A percentile compares a stretch with the other conserved stretches of the same genome.
Evolutionary conservation across 2,797 vertebrate genomes (phyloP).

Genomic region (Clarias pachynema): DNA sequence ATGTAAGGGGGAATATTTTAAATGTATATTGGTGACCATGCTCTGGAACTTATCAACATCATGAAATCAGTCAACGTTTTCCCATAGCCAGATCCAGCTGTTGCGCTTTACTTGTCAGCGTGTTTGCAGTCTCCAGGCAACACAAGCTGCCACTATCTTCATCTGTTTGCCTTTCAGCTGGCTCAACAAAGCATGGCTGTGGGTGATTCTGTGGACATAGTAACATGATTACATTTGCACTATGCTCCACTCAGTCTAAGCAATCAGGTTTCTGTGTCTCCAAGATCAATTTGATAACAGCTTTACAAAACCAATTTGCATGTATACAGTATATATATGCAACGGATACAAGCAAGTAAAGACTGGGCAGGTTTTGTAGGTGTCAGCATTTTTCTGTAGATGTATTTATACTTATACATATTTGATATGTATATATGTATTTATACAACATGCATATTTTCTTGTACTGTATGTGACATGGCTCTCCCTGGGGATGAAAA

Average conservation of each 20-base stretch:
- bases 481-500: too few species aligned
- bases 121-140: slow-evolving; percentile 48
- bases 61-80: slow-evolving; percentile 49
- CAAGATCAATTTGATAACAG: slow-evolving; percentile 44
- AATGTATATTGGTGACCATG: neutral
- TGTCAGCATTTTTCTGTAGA: neutral
- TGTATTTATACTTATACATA: neutral
- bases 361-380: neutral
- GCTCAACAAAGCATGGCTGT: slow-evolving; percentile 36
- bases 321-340: slow-evolving; percentile 19
- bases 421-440: too few species aligned
- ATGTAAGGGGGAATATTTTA: slow-evolving; percentile 9
- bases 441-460: too few species aligned
- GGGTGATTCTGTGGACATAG: slow-evolving; percentile 40
- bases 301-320: slow-evolving; percentile 37
- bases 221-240: slow-evolving; percentile 38
- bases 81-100: slow-evolving; percentile 44
- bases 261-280: slow-evolving; percentile 14
- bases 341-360: slow-evolving; percentile 20
- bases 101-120: slow-evolving; percentile 37
- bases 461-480: too few species aligned
- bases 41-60: slow-evolving; percentile 46
- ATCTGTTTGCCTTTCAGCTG: slow-evolving; percentile 50
- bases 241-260: slow-evolving; percentile 21
- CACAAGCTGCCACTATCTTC: slow-evolving; percentile 40